phyloP scores from a whole-genome alignment of 2,888 invertebrate genomes.

The Parnassius orleans region DNA sequence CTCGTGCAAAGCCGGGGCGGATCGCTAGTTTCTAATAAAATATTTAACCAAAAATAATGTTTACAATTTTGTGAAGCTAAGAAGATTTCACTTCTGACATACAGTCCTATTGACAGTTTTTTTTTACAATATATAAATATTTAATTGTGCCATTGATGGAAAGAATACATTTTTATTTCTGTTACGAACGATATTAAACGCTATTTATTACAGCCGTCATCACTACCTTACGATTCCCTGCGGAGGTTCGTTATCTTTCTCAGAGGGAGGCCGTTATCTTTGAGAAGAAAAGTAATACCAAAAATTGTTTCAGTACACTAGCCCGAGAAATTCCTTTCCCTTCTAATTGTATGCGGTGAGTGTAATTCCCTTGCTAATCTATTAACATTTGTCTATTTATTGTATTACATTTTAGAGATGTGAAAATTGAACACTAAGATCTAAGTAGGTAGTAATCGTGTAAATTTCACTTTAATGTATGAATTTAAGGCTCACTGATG shows the following conservation, averaged over 20 bases:
- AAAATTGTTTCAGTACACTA: conserved; percentile 59
- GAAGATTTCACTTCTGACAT: too few species aligned
- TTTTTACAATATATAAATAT: background rate
- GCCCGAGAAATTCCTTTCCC: conserved; percentile 17
- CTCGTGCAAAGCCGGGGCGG: too few species aligned
- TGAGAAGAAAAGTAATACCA: conserved; percentile 62
- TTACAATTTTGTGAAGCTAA: too few species aligned
- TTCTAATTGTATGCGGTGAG: conserved; percentile 23
- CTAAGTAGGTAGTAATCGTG: too few species aligned
- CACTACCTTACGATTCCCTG: conserved; percentile 35
- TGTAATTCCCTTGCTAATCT: conserved; percentile 23
- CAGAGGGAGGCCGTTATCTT: conserved; percentile 64
- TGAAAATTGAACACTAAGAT: background rate
- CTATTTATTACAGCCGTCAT: conserved; percentile 5
- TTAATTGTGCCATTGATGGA: background rate
- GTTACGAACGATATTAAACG: background rate
- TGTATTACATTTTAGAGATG: conserved; percentile 13
- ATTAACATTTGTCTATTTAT: conserved; percentile 19
- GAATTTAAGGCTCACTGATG: too few species aligned
- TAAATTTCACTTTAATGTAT: too few species aligned
- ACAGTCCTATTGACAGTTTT: too few species aligned
- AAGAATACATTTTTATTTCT: background rate
- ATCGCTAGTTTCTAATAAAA: too few species aligned
- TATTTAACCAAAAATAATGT: too few species aligned
- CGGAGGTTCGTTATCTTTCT: conserved; percentile 62